Evolutionary conservation across 1,140 invertebrate species (phyloP).

Genomic region (Luehdorfia chinensis): DNA sequence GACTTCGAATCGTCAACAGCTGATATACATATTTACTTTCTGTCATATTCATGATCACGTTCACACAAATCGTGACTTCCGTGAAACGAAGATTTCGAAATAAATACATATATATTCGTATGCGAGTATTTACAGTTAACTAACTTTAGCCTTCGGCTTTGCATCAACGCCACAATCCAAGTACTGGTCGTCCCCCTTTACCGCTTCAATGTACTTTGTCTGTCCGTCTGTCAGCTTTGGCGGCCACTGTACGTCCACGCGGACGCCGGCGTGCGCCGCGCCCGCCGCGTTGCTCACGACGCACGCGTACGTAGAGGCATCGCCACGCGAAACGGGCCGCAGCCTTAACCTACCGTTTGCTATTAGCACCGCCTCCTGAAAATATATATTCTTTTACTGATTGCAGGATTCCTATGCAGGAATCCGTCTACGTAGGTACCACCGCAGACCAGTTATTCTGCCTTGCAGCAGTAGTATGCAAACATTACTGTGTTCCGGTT

Average conservation of each 20-base stretch:
- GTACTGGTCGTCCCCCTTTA: constrained; percentile 41
- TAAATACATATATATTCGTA: no score
- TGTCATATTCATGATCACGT: no score
- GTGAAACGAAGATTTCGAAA: no score
- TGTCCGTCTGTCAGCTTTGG: constrained; percentile 25
- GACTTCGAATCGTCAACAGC: no score
- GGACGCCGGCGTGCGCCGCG: constrained; percentile 32
- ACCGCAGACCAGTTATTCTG: no score
- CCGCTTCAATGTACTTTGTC: constrained; percentile 18
- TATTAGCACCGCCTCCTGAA: constrained; percentile 48
- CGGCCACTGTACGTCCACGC: constrained; percentile 52
- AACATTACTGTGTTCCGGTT: no score
- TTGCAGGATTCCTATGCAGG: no score
- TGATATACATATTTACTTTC: no score
- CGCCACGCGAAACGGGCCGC: constrained; percentile 41
- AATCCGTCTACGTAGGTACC: no score
- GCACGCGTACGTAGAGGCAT: constrained; percentile 49
- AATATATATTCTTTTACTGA: not conserved
- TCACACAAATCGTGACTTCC: no score
- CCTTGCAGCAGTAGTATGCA: no score
- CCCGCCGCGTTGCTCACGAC: constrained; percentile 49
- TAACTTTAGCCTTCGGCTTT: constrained; percentile 57
- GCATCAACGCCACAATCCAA: constrained; percentile 60
- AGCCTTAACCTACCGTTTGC: constrained; percentile 36
- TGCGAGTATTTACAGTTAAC: no score